phyloP scores from a whole-genome alignment of 2,797 vertebrate genomes.

The Artibeus jamaicensis region DNA sequence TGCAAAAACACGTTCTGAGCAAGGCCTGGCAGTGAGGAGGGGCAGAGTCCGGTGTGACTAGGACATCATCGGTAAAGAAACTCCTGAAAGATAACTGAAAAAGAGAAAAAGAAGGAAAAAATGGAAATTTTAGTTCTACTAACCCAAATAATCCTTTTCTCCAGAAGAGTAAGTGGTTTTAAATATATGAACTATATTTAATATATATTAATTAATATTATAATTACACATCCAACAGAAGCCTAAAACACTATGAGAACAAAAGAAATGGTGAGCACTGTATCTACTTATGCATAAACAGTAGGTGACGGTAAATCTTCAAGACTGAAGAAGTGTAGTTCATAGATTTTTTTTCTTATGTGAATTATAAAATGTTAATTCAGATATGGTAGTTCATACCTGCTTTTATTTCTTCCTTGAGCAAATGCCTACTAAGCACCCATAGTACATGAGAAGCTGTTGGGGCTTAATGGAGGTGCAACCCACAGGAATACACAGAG shows the following conservation, averaged over 20 bases:
- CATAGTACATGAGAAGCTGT: not conserved
- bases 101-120: not conserved
- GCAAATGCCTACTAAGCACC: not conserved
- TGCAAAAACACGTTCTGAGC: not conserved
- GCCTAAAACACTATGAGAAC: not conserved
- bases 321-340: not conserved
- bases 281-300: not conserved
- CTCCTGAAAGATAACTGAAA: not conserved
- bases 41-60: not conserved
- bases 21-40: not conserved
- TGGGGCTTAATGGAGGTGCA: not conserved
- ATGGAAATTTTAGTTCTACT: not conserved
- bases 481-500: not conserved
- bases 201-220: not conserved
- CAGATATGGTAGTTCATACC: not conserved
- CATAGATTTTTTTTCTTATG: not conserved
- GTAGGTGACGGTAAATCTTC: not conserved
- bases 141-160: not conserved
- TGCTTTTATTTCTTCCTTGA: slow-evolving; percentile 1
- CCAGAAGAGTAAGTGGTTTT: not conserved
- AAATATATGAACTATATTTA: not conserved
- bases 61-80: not conserved
- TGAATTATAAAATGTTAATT: slow-evolving; percentile 40
- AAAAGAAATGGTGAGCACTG: not conserved
- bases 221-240: not conserved